Conservation (phyloP, 2,888 invertebrate species). For the Pristionchus maxplancki region DNA sequence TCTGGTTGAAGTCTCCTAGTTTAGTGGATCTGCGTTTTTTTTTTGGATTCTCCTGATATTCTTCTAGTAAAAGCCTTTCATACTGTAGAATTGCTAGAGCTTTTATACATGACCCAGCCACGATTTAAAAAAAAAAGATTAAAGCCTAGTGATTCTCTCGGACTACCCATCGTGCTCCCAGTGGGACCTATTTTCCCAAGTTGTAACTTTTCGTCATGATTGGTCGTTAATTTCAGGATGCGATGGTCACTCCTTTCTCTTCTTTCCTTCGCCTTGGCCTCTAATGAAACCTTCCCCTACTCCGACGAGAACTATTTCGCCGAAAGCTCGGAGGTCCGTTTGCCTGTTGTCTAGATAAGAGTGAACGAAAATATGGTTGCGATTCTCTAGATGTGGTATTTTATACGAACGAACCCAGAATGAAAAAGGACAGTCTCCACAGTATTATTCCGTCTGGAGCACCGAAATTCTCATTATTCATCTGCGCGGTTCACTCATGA, state of each 20-base stretch:
- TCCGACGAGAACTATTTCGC: constrained; percentile 22
- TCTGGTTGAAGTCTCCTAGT: neutral
- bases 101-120: too few species aligned
- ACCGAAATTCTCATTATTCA: too few species aligned
- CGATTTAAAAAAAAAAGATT: too few species aligned
- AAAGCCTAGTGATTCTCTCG: neutral
- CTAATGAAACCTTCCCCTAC: constrained; percentile 14
- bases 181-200: neutral
- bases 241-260: constrained; percentile 9
- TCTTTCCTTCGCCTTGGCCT: neutral
- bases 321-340: constrained; percentile 13
- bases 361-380: neutral
- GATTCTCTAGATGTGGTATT: too few species aligned
- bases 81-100: too few species aligned
- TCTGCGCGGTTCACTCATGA: too few species aligned
- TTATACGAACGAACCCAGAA: too few species aligned
- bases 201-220: neutral
- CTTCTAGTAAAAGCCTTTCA: too few species aligned
- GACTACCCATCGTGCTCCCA: neutral
- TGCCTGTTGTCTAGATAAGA: neutral
- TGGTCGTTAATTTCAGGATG: neutral
- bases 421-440: neutral
- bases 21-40: too few species aligned
- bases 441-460: neutral
- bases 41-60: too few species aligned